Percentiles rank a stretch among this genome's conserved stretches.
Evolutionary conservation across 2,888 invertebrate genomes (phyloP).

Genomic region (Ichneumoninae sp.): DNA sequence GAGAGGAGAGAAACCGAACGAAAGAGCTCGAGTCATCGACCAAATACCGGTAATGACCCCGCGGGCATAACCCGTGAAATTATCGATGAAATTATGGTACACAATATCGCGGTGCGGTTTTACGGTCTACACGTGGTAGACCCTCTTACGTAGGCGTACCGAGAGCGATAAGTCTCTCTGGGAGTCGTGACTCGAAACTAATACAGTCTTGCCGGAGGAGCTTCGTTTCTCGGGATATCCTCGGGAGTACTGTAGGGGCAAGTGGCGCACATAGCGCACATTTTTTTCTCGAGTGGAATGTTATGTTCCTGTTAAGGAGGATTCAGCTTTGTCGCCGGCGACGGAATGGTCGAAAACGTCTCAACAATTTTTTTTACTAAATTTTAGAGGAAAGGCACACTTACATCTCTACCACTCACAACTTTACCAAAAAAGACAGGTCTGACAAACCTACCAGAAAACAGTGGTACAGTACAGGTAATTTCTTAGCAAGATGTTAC

Average conservation of each 20-base stretch:
- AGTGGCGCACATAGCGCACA: background rate
- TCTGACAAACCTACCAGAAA: too few relatives aligned
- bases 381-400: too few relatives aligned
- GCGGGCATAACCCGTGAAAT: conserved; percentile 67
- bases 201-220: conserved; percentile 43
- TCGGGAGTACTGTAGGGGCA: conserved; percentile 62
- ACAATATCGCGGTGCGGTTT: conserved; percentile 63
- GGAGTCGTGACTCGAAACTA: conserved; percentile 68
- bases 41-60: conserved; percentile 45
- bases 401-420: too few relatives aligned
- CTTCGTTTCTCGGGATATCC: conserved; percentile 58
- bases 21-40: conserved; percentile 39
- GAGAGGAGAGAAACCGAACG: conserved; percentile 24
- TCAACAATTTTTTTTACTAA: too few relatives aligned
- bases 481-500: too few relatives aligned
- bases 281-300: background rate
- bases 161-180: conserved; percentile 69
- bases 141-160: conserved; percentile 67
- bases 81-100: conserved; percentile 73
- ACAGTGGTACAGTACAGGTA: too few relatives aligned
- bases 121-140: conserved; percentile 5
- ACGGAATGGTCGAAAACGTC: too few relatives aligned
- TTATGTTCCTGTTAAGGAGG: background rate
- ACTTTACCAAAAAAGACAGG: too few relatives aligned
- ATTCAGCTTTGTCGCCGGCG: background rate